Percentiles rank a stretch among this genome's conserved stretches.
These are phyloP conservation scores for Tinea trinotella DNA, from an alignment of 2,888 invertebrate genomes.

Conservation along the genomic window DNA sequence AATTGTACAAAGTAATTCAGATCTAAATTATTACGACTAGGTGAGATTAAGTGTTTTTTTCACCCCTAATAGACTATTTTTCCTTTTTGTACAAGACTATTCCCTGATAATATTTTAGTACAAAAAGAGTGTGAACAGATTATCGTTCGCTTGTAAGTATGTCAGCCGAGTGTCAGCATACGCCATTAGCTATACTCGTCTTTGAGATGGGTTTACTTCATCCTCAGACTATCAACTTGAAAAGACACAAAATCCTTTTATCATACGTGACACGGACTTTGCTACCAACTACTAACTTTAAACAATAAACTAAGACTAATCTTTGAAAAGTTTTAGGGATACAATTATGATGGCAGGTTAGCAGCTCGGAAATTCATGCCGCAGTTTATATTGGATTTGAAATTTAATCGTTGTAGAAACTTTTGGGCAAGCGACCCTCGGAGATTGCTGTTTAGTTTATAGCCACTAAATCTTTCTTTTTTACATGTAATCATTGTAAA, in stretches of 20 bases:
- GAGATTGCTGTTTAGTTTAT: conserved; percentile 6
- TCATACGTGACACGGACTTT: conserved; percentile 25
- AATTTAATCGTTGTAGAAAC: conserved; percentile 38
- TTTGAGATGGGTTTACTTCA: conserved; percentile 48
- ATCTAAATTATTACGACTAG: background rate
- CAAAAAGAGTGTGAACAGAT: background rate
- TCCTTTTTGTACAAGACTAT: background rate
- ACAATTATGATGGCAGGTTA: conserved; percentile 31
- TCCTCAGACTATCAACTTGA: conserved; percentile 1
- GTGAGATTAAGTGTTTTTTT: background rate
- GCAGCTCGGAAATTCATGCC: conserved; percentile 33
- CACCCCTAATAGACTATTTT: background rate
- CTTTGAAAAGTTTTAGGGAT: conserved; percentile 31
- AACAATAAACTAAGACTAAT: conserved; percentile 31
- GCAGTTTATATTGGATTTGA: conserved; percentile 49
- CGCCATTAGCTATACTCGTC: conserved; percentile 46
- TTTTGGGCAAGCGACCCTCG: conserved; percentile 30
- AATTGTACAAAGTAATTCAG: background rate
- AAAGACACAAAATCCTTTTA: conserved; percentile 46
- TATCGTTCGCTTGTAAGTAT: background rate
- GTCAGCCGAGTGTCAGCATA: conserved; percentile 28
- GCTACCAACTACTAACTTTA: conserved; percentile 36
- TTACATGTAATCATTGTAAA: background rate
- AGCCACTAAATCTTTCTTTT: background rate
- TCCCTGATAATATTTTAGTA: background rate